Percentiles rank a stretch among this genome's conserved stretches.
These are phyloP conservation scores for Ianthella basta DNA, from an alignment of 37 sponge, comb jelly and placozoan species.

Conservation along the genomic window DNA sequence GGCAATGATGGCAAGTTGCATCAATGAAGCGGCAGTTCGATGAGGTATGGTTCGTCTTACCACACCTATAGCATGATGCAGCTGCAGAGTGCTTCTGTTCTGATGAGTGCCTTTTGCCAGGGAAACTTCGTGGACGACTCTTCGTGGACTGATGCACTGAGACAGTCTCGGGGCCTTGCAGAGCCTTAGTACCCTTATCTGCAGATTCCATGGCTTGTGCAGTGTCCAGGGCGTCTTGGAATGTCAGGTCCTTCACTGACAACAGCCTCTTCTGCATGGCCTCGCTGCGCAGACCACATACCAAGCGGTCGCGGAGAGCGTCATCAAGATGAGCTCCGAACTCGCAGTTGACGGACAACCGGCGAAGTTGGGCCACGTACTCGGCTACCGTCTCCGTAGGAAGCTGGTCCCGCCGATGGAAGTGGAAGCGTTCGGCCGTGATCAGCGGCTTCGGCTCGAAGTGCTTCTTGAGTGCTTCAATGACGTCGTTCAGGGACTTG, in stretches of 20 bases:
- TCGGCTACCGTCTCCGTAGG: slow-evolving; percentile 5
- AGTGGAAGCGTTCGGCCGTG: slow-evolving; percentile 52
- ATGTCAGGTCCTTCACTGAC: slow-evolving; percentile 25
- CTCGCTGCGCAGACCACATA: slow-evolving; percentile 38
- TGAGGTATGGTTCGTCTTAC: slow-evolving; percentile 24
- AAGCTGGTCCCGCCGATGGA: slow-evolving; percentile 30
- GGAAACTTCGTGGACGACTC: not conserved
- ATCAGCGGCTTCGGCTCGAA: slow-evolving; percentile 28
- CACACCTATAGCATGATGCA: slow-evolving; percentile 61
- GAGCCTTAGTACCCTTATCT: not conserved
- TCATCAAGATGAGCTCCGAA: slow-evolving; percentile 33
- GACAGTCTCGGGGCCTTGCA: not conserved
- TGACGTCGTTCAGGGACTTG: slow-evolving; percentile 9
- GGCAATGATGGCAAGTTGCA: slow-evolving; percentile 32
- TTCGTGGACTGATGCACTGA: not conserved
- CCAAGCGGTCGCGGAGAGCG: slow-evolving; percentile 37
- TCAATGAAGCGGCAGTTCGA: slow-evolving; percentile 35
- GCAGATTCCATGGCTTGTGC: slow-evolving; percentile 29
- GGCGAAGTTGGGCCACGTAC: slow-evolving; percentile 18
- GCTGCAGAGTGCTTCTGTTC: too few relatives aligned
- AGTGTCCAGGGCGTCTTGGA: slow-evolving; percentile 29
- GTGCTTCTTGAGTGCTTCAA: not conserved
- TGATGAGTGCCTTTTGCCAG: too few relatives aligned
- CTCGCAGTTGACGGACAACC: slow-evolving; percentile 19
- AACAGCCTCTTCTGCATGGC: slow-evolving; percentile 28